Conservation (phyloP, 2,888 invertebrate species). For the Apamea sordens region DNA sequence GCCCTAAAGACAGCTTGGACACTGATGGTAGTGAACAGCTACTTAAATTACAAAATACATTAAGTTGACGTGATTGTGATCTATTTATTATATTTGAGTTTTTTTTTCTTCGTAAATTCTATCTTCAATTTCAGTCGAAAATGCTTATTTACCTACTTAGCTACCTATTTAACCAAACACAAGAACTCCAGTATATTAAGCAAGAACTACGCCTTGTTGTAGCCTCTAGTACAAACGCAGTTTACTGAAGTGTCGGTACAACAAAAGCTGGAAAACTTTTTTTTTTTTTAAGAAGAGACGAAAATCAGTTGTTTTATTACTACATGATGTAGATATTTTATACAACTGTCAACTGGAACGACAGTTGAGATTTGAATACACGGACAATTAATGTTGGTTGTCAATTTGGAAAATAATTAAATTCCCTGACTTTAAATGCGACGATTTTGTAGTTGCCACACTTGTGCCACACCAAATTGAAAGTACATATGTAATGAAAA, state of each 20-base stretch:
- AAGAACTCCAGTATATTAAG: neutral
- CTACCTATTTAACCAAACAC: neutral
- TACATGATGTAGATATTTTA: neutral
- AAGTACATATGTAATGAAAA: neutral
- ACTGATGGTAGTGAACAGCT: neutral
- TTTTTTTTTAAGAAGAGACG: neutral
- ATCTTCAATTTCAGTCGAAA: neutral
- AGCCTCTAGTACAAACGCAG: neutral
- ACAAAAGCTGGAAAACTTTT: neutral
- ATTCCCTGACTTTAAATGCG: neutral
- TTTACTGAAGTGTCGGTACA: neutral
- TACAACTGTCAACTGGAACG: neutral
- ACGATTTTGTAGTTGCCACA: neutral
- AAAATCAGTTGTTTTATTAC: neutral
- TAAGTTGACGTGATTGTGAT: neutral
- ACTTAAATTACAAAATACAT: constrained; percentile 19
- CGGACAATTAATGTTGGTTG: neutral
- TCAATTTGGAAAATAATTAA: neutral
- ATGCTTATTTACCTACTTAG: neutral
- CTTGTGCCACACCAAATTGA: neutral
- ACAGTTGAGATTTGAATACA: neutral
- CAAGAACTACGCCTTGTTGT: neutral
- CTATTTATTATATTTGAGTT: neutral
- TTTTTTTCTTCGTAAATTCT: neutral
- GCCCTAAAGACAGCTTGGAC: constrained; percentile 46